Evolutionary conservation across 1,140 invertebrate species (phyloP), one percentile per base, ranked within the genome.

Genomic region (Drosophila gunungcola): DNA sequence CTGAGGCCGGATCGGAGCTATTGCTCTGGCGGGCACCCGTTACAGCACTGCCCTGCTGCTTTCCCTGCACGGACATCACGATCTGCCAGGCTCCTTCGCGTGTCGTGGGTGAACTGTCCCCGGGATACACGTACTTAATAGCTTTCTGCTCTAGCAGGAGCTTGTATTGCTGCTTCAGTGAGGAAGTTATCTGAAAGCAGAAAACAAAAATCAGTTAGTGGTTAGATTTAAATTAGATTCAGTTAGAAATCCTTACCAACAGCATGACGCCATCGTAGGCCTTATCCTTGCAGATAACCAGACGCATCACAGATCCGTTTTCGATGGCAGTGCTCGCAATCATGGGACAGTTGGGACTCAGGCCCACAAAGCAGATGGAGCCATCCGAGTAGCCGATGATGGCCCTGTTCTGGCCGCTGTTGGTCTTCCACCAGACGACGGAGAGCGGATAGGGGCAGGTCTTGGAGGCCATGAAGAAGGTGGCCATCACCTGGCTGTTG

Each of bases 371-470:
- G 48, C 94, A 93, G 72, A 97, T 94, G 67, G 95, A 95, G 21
- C 96, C 96, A 77, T 94, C 93, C 78, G 96, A 95, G 56, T 95
- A 96, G 29, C 95, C 96, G 68, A 96, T 93, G 42, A 97, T 94
- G 34, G 94, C 96, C 57, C 94, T 93, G 68, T 94, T 93, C 4
- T 93, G 45, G 3, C 82, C 91, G 49, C 93, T 93, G 29, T 94
- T 89, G 27, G 95, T 95, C 86, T 95, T 94, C 96, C 96, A 97
- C 96, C 96, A 97, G 2, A 94, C 93, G 42, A 95, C 79, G 43
- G 93, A 94, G 70, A 93, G 92, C 4, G 94, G 94, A 79, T 93
- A 94, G 3, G 93, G 93, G 60, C 94, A 93, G 45, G 91, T 91
- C 74, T 93, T 63, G 89, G 93, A 91, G 93, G 94, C 67, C 93